A percentile compares a stretch with the other conserved stretches of the same genome.
These are phyloP conservation scores for Leptosomus discolor DNA, from an alignment of 2,113 vertebrate species.

Conservation along the genomic window DNA sequence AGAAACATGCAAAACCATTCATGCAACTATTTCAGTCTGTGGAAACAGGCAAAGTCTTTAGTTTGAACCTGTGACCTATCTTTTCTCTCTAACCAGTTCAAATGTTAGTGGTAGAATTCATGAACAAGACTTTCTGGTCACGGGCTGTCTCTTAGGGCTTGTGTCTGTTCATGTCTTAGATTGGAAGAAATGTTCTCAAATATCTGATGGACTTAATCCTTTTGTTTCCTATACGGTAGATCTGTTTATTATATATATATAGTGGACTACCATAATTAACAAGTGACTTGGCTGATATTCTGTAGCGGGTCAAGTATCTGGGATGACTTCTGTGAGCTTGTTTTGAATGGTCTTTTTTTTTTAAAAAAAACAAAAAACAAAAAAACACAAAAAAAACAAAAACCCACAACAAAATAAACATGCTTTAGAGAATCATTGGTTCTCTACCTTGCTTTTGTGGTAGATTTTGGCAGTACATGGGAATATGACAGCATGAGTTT, in stretches of 20 bases:
- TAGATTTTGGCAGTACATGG: not conserved
- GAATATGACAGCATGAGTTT: rapidly evolving
- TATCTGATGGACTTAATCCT: not conserved
- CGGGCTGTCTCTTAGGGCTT: not conserved
- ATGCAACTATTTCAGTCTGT: not conserved
- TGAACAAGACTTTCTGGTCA: not conserved
- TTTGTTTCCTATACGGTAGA: rapidly evolving
- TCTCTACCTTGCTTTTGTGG: not conserved
- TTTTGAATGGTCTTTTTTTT: not conserved
- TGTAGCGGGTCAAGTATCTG: not conserved
- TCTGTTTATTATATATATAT: not conserved
- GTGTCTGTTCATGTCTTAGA: not conserved
- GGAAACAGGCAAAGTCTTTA: not conserved
- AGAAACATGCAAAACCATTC: not conserved
- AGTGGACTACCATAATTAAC: not conserved
- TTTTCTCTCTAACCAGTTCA: not conserved
- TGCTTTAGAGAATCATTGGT: not conserved
- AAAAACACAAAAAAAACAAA: not conserved
- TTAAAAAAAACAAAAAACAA: not conserved
- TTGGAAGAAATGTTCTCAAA: not conserved
- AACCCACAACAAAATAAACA: not conserved
- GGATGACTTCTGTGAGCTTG: not conserved
- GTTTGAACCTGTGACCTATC: not conserved
- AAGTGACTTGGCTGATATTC: not conserved
- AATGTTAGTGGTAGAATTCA: not conserved